These are phyloP conservation scores for Petaurus breviceps DNA, from an alignment of 2,113 vertebrate species.

Conservation along the genomic window DNA sequence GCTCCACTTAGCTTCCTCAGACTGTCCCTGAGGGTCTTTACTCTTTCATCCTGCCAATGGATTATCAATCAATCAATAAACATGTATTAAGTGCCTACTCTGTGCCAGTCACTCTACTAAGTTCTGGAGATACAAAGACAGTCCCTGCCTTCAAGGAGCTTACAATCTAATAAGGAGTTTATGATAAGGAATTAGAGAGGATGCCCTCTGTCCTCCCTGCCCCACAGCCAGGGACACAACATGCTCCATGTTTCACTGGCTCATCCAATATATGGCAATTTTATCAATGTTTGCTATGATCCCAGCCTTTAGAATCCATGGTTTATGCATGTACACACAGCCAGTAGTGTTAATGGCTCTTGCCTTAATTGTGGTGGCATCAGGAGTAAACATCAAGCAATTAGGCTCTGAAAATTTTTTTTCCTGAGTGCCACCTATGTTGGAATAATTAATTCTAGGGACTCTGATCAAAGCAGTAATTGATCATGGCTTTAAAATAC, in stretches of 20 bases:
- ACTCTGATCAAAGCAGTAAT: background rate
- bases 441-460: background rate
- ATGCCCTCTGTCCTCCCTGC: background rate
- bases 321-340: no score
- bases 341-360: background rate
- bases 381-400: background rate
- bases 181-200: background rate
- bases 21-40: background rate
- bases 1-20: background rate
- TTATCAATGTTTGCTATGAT: background rate
- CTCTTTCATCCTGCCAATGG: background rate
- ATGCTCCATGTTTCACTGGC: background rate
- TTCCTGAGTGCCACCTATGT: background rate
- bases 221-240: background rate
- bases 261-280: background rate
- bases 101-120: background rate
- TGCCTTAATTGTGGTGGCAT: background rate
- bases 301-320: background rate
- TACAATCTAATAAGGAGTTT: background rate
- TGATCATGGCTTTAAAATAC: background rate
- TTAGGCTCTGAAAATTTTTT: background rate
- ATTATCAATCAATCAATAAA: background rate
- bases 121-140: background rate
- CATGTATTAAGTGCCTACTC: background rate
- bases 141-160: background rate